A percentile compares a stretch with the other conserved stretches of the same genome.
These are phyloP conservation scores for Naja naja DNA, from an alignment of 2,113 vertebrate species.

Conservation along the genomic window DNA sequence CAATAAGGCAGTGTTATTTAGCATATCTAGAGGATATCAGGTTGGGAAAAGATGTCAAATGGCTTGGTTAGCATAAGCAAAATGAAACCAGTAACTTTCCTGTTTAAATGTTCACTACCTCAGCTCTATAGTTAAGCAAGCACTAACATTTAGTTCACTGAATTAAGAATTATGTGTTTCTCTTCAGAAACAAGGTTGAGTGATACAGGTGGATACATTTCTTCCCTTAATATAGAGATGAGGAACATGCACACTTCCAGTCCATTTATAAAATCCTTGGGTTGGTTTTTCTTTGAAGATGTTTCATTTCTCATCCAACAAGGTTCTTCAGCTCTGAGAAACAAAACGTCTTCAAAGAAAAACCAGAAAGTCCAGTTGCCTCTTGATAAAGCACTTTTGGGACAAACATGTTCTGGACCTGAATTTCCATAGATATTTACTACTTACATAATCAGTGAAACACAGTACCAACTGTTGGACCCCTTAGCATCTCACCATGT, in stretches of 20 bases:
- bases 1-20: neutral
- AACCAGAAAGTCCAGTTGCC: no score
- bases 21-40: neutral
- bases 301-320: no score
- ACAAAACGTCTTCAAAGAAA: no score
- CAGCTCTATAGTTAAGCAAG: neutral
- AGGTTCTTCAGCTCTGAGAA: no score
- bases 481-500: no score
- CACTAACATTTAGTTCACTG: neutral
- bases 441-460: neutral
- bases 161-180: neutral
- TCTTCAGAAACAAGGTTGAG: no score
- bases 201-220: neutral
- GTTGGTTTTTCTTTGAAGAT: no score
- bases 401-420: no score
- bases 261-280: neutral
- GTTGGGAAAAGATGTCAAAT: conserved; percentile 9
- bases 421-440: neutral
- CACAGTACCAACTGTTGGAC: neutral
- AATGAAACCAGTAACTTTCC: neutral
- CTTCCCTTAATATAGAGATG: neutral
- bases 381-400: no score
- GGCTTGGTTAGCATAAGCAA: neutral
- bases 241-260: neutral
- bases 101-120: neutral